Conservation (phyloP, 2,113 vertebrate species). For the Malurus melanocephalus region DNA sequence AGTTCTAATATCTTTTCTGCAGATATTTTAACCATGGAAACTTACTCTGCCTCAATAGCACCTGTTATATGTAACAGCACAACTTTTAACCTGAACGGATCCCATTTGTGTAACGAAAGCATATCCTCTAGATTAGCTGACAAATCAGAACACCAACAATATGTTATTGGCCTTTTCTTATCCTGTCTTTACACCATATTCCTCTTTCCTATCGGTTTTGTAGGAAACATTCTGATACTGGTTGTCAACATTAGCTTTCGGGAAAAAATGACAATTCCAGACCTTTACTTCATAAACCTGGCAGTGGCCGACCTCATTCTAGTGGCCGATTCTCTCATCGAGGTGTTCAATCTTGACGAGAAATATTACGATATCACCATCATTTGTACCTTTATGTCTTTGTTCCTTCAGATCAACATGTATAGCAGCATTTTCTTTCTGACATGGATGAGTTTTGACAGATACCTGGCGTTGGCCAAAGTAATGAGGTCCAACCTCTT, state of each 20-base stretch:
- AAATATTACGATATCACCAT: conserved; percentile 93
- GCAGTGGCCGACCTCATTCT: conserved; percentile 91
- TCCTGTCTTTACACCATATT: conserved; percentile 93
- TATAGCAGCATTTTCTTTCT: conserved; percentile 99
- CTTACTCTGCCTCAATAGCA: conserved; percentile 56
- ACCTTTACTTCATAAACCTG: conserved; percentile 95
- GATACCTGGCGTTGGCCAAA: conserved; percentile 89
- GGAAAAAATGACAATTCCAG: conserved; percentile 96
- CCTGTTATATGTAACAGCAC: conserved; percentile 75
- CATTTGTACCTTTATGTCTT: conserved; percentile 95
- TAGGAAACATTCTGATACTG: conserved; percentile 93
- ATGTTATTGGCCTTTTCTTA: conserved; percentile 87
- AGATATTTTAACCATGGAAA: conserved; percentile 74
- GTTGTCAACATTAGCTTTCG: conserved; percentile 93
- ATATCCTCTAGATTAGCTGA: conserved; percentile 45
- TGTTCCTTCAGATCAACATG: conserved; percentile 98
- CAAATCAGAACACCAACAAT: conserved; percentile 79
- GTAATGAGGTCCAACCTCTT: conserved; percentile 85
- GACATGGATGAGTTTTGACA: conserved; percentile 98
- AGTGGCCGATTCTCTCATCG: conserved; percentile 94
- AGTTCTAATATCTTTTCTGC: background rate
- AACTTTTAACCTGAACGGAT: conserved; percentile 67
- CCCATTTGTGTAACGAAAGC: conserved; percentile 69
- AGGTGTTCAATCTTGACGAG: conserved; percentile 95
- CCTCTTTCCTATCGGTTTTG: conserved; percentile 94